Conservation (phyloP, 2,888 invertebrate species). For the Julus scanicus region DNA sequence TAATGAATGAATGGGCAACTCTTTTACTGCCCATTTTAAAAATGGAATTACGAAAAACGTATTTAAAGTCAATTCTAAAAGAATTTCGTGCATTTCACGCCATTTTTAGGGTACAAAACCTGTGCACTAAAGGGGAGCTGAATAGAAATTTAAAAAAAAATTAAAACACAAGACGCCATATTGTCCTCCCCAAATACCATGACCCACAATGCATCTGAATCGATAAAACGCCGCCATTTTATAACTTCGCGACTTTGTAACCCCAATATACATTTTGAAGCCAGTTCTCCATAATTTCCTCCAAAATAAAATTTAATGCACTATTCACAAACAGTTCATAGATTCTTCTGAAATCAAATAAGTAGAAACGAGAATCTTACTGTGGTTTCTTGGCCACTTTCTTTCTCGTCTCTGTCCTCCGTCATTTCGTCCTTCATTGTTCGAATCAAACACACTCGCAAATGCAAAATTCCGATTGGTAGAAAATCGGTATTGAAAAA, state of each 20-base stretch:
- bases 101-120: background rate
- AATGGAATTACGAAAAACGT: background rate
- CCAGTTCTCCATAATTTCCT: background rate
- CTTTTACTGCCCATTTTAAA: background rate
- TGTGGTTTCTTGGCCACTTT: constrained; percentile 57
- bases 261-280: background rate
- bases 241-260: background rate
- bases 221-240: constrained; percentile 50
- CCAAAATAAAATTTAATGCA: constrained; percentile 37
- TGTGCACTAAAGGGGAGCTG: background rate
- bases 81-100: background rate
- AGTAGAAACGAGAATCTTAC: constrained; percentile 52
- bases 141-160: background rate
- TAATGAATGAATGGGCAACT: background rate
- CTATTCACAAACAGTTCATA: constrained; percentile 43
- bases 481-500: background rate
- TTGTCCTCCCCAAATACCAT: background rate
- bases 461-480: constrained; percentile 45
- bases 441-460: constrained; percentile 31
- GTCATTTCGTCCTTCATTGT: constrained; percentile 57
- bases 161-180: background rate
- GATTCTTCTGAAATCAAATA: constrained; percentile 48
- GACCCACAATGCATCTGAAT: constrained; percentile 43
- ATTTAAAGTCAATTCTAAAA: background rate
- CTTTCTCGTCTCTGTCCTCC: constrained; percentile 58